phyloP scores from a whole-genome alignment of 1,140 invertebrate genomes.

The Drosophila tani region DNA sequence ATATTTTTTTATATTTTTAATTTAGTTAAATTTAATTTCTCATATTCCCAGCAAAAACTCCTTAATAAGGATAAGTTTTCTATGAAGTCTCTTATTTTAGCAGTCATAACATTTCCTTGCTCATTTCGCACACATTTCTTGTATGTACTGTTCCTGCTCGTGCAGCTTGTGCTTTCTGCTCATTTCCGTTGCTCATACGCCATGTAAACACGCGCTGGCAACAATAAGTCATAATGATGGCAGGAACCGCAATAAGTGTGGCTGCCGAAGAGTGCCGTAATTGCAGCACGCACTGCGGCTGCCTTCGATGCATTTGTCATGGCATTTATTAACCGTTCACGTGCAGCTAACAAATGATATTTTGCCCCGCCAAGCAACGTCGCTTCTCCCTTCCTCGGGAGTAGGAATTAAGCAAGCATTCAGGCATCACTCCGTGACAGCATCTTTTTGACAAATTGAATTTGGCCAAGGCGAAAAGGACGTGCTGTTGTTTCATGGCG shows the following conservation, averaged over 20 bases:
- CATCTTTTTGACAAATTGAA: conserved; percentile 83
- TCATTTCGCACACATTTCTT: background rate
- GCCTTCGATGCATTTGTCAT: conserved; percentile 70
- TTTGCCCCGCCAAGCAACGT: conserved; percentile 1
- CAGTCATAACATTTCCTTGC: no score
- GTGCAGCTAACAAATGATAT: conserved; percentile 70
- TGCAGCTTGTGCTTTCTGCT: conserved; percentile 13
- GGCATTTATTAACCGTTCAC: conserved; percentile 81
- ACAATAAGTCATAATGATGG: conserved; percentile 77
- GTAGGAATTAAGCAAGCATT: conserved; percentile 78
- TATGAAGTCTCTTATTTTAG: no score
- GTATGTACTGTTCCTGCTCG: background rate
- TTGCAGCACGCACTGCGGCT: conserved; percentile 71
- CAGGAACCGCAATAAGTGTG: conserved; percentile 18
- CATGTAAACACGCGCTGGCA: conserved; percentile 60
- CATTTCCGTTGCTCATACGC: conserved; percentile 71
- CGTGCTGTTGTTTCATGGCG: conserved; percentile 78
- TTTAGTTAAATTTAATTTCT: no score
- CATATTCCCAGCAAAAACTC: no score
- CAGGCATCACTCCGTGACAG: conserved; percentile 76
- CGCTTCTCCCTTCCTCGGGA: conserved; percentile 9
- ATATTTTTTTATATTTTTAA: no score
- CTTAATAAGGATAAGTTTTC: no score
- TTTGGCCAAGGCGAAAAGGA: conserved; percentile 60
- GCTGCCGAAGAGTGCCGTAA: conserved; percentile 36